Evolutionary conservation across 2,113 vertebrate genomes (phyloP).

Genomic region (Morone chrysops): DNA sequence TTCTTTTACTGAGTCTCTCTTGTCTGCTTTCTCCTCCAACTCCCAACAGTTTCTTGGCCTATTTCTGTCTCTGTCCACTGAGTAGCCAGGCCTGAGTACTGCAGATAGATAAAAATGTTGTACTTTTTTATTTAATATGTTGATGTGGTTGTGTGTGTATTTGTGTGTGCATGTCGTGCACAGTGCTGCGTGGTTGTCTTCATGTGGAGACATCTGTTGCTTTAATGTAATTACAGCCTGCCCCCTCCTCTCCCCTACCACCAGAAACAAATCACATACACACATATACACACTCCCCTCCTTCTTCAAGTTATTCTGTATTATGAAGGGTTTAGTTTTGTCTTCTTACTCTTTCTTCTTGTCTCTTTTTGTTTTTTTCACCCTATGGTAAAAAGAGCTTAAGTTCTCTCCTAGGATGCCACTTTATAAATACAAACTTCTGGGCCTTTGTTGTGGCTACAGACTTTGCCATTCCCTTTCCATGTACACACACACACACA

Average conservation of each 20-base stretch:
- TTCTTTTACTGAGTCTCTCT: constrained; percentile 2
- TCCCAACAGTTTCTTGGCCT: constrained; percentile 33
- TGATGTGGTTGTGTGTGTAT: constrained; percentile 66
- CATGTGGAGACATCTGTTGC: constrained; percentile 81
- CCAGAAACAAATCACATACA: constrained; percentile 50
- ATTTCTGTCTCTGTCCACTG: constrained; percentile 44
- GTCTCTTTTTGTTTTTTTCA: constrained; percentile 28
- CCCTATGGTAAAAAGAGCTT: constrained; percentile 2
- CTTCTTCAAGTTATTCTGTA: background rate
- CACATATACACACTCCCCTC: constrained; percentile 23
- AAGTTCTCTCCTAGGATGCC: constrained; percentile 28
- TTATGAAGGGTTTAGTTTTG: background rate
- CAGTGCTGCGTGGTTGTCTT: constrained; percentile 66
- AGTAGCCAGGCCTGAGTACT: constrained; percentile 11
- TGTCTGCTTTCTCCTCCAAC: constrained; percentile 3
- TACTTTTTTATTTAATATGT: constrained; percentile 52
- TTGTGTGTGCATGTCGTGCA: constrained; percentile 59
- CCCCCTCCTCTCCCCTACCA: constrained; percentile 52
- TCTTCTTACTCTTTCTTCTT: constrained; percentile 7
- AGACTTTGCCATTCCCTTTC: constrained; percentile 48
- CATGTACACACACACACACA: constrained; percentile 44
- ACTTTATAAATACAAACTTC: constrained; percentile 43
- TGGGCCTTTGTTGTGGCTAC: constrained; percentile 71
- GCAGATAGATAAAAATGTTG: constrained; percentile 44
- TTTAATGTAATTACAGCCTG: constrained; percentile 74